Evolutionary conservation across 2,888 invertebrate species (phyloP).

Genomic region (Lasioglossum villosulum): DNA sequence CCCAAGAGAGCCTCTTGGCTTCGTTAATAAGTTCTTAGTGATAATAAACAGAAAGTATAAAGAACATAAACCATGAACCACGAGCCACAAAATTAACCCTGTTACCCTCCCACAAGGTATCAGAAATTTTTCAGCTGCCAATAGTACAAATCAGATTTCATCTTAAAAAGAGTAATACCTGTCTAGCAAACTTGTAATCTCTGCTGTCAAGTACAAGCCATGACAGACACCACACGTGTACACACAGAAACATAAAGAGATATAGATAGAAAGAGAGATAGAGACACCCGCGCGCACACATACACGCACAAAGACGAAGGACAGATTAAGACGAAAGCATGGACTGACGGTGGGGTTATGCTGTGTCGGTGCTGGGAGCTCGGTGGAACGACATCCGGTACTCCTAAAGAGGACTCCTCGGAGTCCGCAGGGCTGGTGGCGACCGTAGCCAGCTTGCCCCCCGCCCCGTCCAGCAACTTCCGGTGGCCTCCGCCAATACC

Average conservation of each 20-base stretch:
- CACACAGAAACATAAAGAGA: conserved; percentile 18
- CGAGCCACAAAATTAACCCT: background rate
- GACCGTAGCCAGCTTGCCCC: conserved; percentile 86
- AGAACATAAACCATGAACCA: too few species aligned
- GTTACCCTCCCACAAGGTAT: background rate
- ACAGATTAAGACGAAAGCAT: conserved; percentile 75
- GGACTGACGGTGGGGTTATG: conserved; percentile 86
- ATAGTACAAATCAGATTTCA: background rate
- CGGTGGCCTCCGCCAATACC: conserved; percentile 85
- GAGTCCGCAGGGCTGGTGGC: conserved; percentile 86
- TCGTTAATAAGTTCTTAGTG: background rate
- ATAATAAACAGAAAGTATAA: background rate
- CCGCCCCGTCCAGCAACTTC: conserved; percentile 84
- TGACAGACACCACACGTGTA: background rate
- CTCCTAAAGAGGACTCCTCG: conserved; percentile 84
- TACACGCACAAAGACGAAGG: conserved; percentile 40
- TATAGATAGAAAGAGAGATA: background rate
- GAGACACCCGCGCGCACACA: conserved; percentile 11
- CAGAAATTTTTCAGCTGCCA: background rate
- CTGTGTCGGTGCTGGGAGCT: conserved; percentile 85
- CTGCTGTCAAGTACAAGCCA: background rate
- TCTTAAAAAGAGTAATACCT: background rate
- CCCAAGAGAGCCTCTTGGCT: background rate
- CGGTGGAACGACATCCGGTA: conserved; percentile 80
- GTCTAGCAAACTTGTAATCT: background rate